Evolutionary conservation across 2,888 invertebrate species (phyloP).

Genomic region (Theretra japonica): DNA sequence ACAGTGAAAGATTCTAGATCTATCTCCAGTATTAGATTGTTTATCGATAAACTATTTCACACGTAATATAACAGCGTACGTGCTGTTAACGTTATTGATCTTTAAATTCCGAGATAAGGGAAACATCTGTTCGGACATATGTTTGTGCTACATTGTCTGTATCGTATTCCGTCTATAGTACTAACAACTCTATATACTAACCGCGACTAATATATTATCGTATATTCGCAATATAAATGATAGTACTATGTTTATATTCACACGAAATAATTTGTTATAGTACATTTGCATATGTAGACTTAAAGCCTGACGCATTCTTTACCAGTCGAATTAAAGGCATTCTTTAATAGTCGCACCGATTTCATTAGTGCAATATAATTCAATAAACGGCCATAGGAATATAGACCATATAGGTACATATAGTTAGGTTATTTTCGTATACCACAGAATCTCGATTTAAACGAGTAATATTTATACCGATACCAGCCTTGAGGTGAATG

Average conservation of each 20-base stretch:
- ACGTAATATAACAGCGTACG: not conserved
- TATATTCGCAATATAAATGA: not conserved
- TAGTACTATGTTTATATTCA: not conserved
- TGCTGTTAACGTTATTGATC: not conserved
- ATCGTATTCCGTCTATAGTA: not conserved
- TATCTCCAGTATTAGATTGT: not conserved
- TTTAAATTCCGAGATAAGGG: not conserved
- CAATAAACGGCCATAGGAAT: too few relatives aligned
- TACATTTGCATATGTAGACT: too few relatives aligned
- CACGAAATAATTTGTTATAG: not conserved
- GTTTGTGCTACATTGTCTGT: not conserved
- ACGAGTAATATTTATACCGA: not conserved
- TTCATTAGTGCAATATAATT: too few relatives aligned
- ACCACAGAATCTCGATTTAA: not conserved
- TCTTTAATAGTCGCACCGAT: too few relatives aligned
- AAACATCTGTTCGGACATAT: not conserved
- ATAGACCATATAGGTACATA: too few relatives aligned
- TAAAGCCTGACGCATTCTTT: too few relatives aligned
- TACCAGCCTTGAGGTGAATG: constrained; percentile 5
- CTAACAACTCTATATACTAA: not conserved
- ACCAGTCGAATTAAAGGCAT: too few relatives aligned
- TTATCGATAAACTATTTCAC: not conserved
- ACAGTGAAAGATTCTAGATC: too few relatives aligned
- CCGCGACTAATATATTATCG: not conserved
- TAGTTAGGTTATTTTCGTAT: not conserved